Conservation (phyloP, 2,888 invertebrate species). For the Nomada flava region DNA sequence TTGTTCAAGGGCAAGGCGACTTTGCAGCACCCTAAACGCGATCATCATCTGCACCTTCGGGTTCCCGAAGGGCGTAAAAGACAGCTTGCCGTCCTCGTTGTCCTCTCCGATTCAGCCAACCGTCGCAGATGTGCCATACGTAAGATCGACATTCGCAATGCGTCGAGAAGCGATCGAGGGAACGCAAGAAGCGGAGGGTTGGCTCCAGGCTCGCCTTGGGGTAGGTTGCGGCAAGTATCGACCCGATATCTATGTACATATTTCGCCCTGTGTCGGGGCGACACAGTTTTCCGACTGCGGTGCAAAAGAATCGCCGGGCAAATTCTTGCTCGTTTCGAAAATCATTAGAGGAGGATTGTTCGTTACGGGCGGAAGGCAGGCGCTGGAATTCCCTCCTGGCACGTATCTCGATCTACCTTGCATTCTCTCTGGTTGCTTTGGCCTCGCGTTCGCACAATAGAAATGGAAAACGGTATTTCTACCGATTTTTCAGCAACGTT, state of each 20-base stretch:
- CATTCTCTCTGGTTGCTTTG: constrained; percentile 4
- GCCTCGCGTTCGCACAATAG: constrained; percentile 31
- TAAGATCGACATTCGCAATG: constrained; percentile 72
- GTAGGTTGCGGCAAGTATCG: constrained; percentile 42
- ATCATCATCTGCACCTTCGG: constrained; percentile 81
- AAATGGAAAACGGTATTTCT: constrained; percentile 17
- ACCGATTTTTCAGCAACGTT: constrained; percentile 44
- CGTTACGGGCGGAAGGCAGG: neutral
- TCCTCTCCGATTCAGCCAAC: constrained; percentile 73
- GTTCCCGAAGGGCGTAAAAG: constrained; percentile 66
- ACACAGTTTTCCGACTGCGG: neutral
- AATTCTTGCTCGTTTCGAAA: neutral
- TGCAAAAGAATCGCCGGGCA: neutral
- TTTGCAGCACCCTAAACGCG: constrained; percentile 81
- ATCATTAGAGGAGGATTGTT: neutral
- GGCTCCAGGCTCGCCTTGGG: neutral
- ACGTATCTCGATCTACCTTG: neutral
- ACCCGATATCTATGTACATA: too few relatives aligned
- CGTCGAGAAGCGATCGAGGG: constrained; percentile 23
- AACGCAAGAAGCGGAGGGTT: constrained; percentile 25
- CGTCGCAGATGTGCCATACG: constrained; percentile 73
- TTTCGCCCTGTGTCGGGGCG: too few relatives aligned
- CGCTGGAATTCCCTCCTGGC: neutral
- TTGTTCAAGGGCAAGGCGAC: constrained; percentile 67
- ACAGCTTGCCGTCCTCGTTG: constrained; percentile 68